These are phyloP conservation scores for Molossus alvarezi DNA, from an alignment of 2,797 vertebrate species.

Conservation along the genomic window DNA sequence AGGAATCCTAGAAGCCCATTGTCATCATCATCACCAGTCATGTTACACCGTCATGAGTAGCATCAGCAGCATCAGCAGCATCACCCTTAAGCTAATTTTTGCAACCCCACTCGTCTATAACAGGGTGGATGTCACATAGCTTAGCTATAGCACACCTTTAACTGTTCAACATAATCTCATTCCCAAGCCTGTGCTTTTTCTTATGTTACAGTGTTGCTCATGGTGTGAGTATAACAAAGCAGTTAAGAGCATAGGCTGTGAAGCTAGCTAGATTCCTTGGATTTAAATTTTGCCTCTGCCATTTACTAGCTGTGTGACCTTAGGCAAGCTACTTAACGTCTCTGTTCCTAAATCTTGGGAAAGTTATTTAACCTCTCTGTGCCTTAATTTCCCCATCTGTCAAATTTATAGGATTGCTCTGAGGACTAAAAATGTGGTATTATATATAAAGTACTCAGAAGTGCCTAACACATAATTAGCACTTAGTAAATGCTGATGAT, in stretches of 20 bases:
- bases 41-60: background rate
- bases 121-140: background rate
- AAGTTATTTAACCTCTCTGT: constrained; percentile 8
- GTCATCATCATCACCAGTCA: too few relatives aligned
- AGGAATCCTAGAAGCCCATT: background rate
- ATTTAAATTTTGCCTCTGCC: background rate
- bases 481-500: background rate
- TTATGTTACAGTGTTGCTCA: background rate
- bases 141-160: background rate
- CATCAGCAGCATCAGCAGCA: background rate
- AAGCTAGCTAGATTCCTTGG: background rate
- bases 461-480: background rate
- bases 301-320: background rate
- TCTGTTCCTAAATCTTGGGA: background rate
- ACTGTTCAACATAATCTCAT: background rate
- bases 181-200: background rate
- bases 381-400: background rate
- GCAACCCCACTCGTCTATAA: background rate
- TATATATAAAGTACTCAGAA: constrained; percentile 8
- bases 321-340: background rate
- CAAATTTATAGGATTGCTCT: background rate
- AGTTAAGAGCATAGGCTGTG: background rate
- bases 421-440: background rate
- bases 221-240: background rate
- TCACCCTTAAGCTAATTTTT: background rate